Evolutionary conservation across 2,113 vertebrate species (phyloP), one percentile per base, ranked within the genome.

Genomic region (Bos indicus): DNA sequence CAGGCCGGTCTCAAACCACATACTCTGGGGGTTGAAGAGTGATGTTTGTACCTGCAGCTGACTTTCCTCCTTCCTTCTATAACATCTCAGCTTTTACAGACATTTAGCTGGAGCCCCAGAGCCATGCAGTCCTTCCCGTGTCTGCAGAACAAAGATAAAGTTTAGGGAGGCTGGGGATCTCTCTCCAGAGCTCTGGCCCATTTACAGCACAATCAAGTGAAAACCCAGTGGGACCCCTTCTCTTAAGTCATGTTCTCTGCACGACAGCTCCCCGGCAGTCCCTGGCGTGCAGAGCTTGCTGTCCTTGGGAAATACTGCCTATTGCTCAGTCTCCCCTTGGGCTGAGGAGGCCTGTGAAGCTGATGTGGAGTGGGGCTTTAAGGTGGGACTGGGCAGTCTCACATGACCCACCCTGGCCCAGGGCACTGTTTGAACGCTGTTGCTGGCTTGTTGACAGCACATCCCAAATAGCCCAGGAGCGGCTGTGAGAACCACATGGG

Each of bases 291-390:
- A 16, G 2, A 25, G 43, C 36, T 25, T 26, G 52, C 11, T 30
- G 5, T 57, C 33, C 57, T 30, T 3, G 16, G 30, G 21, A 3
- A 56, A 36, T 40, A 40, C 52, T 36, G 17, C 77, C 25, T 10
- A 0, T 30, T 19, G 23, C 62, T 88, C 28, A 9, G 2, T 23
- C 23, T 21, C 62, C 10, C 3, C 21, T 3, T 25, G 43, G 43
- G 33, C 15, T 14, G 30, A 33, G 28, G 59, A 33, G 28, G 59
- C 54, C 48, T 23, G 59, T n/a, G 2, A 15, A 25, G 30, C 0
- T 0, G 3, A 59, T 23, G 0, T 1, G 14, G 0, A 17, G 40
- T 13, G 10, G 52, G 14, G 7, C 6, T 11, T 36, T 64, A 5
- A 28, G 23, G 33, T 21, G 15, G 71, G 64, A 33, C 46, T 48